These are phyloP conservation scores for Manis pentadactyla DNA, from an alignment of 2,797 vertebrate species.

Conservation along the genomic window DNA sequence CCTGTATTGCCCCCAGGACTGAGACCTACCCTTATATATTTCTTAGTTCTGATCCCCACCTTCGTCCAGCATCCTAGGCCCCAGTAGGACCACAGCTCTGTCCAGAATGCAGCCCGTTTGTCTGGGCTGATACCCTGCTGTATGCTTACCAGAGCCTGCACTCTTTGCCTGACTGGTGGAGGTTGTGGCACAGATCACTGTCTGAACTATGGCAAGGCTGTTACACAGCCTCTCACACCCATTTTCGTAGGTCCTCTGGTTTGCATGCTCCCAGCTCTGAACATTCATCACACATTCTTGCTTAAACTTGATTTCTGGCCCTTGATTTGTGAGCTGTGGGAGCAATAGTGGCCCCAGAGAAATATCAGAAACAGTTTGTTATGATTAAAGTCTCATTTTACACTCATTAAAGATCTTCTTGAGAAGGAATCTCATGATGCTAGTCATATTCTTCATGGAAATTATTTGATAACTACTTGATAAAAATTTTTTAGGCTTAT, in stretches of 20 bases:
- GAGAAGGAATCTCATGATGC: slow-evolving; percentile 3
- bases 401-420: slow-evolving; percentile 10
- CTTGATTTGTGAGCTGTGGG: neutral
- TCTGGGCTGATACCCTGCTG: neutral
- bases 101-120: neutral
- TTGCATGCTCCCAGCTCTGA: neutral
- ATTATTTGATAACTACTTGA: slow-evolving; percentile 60
- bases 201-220: neutral
- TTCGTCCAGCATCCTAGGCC: neutral
- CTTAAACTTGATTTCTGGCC: neutral
- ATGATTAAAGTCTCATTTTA: slow-evolving; percentile 11
- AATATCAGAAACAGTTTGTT: slow-evolving; percentile 28
- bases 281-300: neutral
- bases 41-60: neutral
- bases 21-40: neutral
- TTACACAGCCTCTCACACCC: neutral
- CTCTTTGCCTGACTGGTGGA: neutral
- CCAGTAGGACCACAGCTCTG: neutral
- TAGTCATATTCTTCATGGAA: slow-evolving; percentile 46
- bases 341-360: neutral
- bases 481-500: slow-evolving; percentile 52
- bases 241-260: neutral
- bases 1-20: neutral
- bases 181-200: neutral
- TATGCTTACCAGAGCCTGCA: neutral